Evolutionary conservation across 2,113 vertebrate species (phyloP), one percentile per base, ranked within the genome.

Genomic region (Sardina pilchardus): DNA sequence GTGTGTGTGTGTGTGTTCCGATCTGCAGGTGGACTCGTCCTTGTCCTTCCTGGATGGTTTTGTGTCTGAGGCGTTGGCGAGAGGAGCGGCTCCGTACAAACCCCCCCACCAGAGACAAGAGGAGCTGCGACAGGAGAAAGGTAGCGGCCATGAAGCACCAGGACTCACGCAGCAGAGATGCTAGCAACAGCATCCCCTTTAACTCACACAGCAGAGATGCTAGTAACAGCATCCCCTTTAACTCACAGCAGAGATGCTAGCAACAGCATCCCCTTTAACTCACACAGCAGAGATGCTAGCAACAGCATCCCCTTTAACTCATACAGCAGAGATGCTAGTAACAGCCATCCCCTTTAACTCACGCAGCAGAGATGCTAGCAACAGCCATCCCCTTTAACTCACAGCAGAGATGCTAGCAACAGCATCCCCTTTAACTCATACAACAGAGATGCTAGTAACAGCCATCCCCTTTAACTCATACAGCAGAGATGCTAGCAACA

Each of bases 31-130:
- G 42, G 98, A 99, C 95, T 97, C 97, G 82, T 99, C 98, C 8
- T 94, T 99, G 86, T 98, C 98, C 75, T 99, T 99, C 91, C 92
- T 99, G 93, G 98, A 99, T 93, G 96, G 94, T 26, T 99, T 97
- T 93, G 98, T 99, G 91, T 97, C 97, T 3, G 97, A 99, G 89
- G 96, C 96, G 48, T 94, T 99, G 88, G 94, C 93, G 83, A 90
- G 84, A 16, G 98, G 98, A 21, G 97, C 96, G 26, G 96, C 97
- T 83, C 97, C 98, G 0, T 99, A 99, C 85, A 99, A 98, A 81
- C 96, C 98, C 88, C 97, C 95, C 34, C 98, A 99, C 90, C 98
- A 99, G 90, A 95, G 98, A 85, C 98, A 97, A 84, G 96, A 98
- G 87, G 98, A 99, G 47, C 90, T 98, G 56, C 95, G 95, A 90